Percentiles rank a stretch among this genome's conserved stretches.
phyloP scores from a whole-genome alignment of 2,888 invertebrate genomes.

The Eledone cirrhosa region DNA sequence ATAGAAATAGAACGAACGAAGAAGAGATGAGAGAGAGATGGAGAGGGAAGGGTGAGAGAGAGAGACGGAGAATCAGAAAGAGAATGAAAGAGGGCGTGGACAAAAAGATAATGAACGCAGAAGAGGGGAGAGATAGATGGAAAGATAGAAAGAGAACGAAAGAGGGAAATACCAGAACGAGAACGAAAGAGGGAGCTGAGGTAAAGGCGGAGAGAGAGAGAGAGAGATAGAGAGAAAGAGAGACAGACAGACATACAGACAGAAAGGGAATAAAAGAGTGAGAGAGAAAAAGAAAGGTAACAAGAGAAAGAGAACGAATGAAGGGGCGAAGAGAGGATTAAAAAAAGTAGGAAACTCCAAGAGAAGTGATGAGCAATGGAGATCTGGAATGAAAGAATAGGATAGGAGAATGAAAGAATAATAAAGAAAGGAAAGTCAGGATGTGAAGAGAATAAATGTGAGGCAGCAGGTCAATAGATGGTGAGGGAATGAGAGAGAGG shows the following conservation, averaged over 20 bases:
- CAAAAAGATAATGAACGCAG: no score
- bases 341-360: neutral
- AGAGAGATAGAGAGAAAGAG: neutral
- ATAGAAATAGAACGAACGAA: no score
- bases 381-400: neutral
- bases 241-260: neutral
- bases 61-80: no score
- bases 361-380: neutral
- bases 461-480: neutral
- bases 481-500: neutral
- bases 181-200: neutral
- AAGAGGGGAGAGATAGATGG: no score
- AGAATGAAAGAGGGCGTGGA: no score
- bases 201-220: neutral
- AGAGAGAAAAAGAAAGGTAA: neutral
- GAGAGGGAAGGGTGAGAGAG: no score
- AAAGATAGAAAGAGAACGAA: neutral
- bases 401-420: neutral
- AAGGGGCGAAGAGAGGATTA: neutral
- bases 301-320: neutral
- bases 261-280: neutral
- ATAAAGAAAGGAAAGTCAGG: neutral
- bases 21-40: no score
- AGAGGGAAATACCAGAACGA: neutral
- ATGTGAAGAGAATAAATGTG: neutral